Evolutionary conservation across 2,888 invertebrate species (phyloP).

Genomic region (Drosophila dives): DNA sequence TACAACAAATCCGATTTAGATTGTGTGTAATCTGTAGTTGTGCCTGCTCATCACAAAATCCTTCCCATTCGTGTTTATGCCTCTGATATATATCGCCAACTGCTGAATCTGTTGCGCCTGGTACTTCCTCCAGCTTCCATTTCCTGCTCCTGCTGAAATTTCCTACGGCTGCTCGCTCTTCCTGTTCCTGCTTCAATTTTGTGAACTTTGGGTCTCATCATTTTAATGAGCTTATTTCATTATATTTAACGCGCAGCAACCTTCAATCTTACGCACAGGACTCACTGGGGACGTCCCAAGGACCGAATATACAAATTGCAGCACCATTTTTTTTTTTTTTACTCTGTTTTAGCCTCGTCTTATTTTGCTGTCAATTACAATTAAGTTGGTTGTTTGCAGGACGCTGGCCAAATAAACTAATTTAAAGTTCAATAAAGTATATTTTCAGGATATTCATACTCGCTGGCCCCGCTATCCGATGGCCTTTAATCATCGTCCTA

Average conservation of each 20-base stretch:
- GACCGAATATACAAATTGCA: slow-evolving; percentile 65
- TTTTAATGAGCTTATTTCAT: slow-evolving; percentile 79
- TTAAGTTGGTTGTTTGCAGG: slow-evolving; percentile 50
- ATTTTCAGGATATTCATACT: slow-evolving; percentile 8
- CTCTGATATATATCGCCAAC: slow-evolving; percentile 6
- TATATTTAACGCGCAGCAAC: slow-evolving; percentile 58
- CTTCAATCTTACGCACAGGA: slow-evolving; percentile 11
- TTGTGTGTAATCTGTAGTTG: not conserved
- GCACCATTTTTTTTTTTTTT: slow-evolving; percentile 41
- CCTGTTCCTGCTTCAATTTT: slow-evolving; percentile 27
- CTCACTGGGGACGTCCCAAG: slow-evolving; percentile 7
- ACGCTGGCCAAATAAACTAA: slow-evolving; percentile 69
- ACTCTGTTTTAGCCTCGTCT: slow-evolving; percentile 14
- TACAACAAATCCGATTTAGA: not conserved
- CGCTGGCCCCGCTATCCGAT: slow-evolving; percentile 7
- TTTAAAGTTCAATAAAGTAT: slow-evolving; percentile 75
- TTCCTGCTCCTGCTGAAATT: slow-evolving; percentile 12
- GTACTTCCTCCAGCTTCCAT: not conserved
- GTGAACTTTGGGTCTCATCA: slow-evolving; percentile 53
- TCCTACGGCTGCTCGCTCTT: not conserved
- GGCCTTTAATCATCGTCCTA: slow-evolving; percentile 58
- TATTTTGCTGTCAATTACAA: slow-evolving; percentile 56
- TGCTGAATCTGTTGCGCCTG: not conserved
- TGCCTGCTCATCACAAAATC: slow-evolving; percentile 7
- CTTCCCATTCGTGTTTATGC: not conserved